A percentile compares a stretch with the other conserved stretches of the same genome.
phyloP scores from a whole-genome alignment of 2,113 vertebrate species.

The Rhadina sibilatrix region DNA sequence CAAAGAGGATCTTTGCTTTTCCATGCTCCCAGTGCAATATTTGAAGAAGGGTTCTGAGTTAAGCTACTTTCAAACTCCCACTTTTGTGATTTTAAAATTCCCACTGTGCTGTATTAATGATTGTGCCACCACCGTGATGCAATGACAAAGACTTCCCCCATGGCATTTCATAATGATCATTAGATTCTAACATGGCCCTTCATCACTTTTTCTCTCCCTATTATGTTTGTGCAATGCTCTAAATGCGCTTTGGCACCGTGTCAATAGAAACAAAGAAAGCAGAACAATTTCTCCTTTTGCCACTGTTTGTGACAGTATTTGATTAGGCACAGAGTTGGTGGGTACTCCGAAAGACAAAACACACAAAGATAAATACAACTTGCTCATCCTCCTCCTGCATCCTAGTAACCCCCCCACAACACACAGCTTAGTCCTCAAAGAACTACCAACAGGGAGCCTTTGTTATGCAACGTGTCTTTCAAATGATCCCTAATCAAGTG shows the following conservation, averaged over 20 bases:
- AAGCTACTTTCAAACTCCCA: background rate
- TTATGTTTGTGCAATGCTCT: slow-evolving; percentile 3
- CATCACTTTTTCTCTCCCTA: background rate
- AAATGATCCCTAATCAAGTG: background rate
- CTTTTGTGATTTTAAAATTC: background rate
- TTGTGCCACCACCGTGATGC: background rate
- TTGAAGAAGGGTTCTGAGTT: background rate
- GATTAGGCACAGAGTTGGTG: background rate
- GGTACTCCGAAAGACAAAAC: background rate
- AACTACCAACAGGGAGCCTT: background rate
- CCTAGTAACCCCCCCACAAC: background rate
- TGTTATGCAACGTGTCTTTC: background rate
- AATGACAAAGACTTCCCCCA: background rate
- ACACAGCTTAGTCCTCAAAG: background rate
- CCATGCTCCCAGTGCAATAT: background rate
- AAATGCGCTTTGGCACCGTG: background rate
- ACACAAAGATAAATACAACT: background rate
- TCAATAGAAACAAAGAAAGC: background rate
- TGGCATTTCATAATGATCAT: background rate
- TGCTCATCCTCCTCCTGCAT: background rate
- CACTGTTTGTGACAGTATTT: background rate
- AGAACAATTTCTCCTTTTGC: background rate
- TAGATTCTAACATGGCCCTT: background rate
- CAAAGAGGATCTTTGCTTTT: background rate
- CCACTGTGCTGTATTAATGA: background rate